These are phyloP conservation scores for Leuciscus idus DNA, from an alignment of 2,113 vertebrate species.

Conservation along the genomic window DNA sequence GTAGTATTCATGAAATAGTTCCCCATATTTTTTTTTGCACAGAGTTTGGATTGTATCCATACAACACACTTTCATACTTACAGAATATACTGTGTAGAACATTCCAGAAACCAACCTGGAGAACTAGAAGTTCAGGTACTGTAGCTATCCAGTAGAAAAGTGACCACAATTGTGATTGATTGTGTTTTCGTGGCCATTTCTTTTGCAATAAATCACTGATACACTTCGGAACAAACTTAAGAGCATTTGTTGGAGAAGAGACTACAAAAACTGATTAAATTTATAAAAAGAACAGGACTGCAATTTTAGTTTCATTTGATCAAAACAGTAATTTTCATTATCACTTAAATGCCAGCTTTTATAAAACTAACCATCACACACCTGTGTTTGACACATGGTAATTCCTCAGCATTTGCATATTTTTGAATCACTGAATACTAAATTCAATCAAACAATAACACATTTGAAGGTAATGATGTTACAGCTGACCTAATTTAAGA, in stretches of 20 bases:
- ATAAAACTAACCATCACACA: slow-evolving; percentile 10
- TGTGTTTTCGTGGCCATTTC: background rate
- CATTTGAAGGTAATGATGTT: slow-evolving; percentile 20
- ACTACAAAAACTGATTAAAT: slow-evolving; percentile 29
- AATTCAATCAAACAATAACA: slow-evolving; percentile 28
- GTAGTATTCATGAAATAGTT: background rate
- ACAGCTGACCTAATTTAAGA: slow-evolving; percentile 31
- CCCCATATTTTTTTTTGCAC: background rate
- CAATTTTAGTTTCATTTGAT: slow-evolving; percentile 21
- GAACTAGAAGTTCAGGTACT: background rate
- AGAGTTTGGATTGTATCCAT: background rate
- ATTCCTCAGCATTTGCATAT: slow-evolving; percentile 27
- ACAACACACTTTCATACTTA: background rate
- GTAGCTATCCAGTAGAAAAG: background rate
- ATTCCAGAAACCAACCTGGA: background rate
- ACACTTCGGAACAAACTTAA: slow-evolving; percentile 1
- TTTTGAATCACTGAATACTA: slow-evolving; percentile 36
- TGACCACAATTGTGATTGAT: slow-evolving; percentile 15
- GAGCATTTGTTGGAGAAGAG: background rate
- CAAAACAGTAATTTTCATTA: slow-evolving; percentile 12
- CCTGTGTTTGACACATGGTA: slow-evolving; percentile 24
- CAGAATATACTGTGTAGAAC: background rate
- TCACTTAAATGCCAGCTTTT: slow-evolving; percentile 44
- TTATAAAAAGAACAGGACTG: slow-evolving; percentile 15
- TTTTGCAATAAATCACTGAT: slow-evolving; percentile 9